phyloP scores from a whole-genome alignment of 2,797 vertebrate genomes.

The Cyprinella venusta region DNA sequence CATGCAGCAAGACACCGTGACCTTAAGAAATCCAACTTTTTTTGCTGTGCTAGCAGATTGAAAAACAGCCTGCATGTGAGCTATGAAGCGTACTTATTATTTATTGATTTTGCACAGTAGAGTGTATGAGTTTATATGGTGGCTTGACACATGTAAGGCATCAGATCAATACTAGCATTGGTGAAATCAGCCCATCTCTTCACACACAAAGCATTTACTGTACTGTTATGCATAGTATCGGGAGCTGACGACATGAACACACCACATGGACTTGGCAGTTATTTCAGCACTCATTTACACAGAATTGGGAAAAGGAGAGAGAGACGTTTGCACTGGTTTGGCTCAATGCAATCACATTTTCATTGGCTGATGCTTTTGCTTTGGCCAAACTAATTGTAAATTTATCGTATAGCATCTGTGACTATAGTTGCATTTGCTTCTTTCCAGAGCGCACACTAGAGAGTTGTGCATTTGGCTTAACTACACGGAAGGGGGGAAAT shows the following conservation, averaged over 20 bases:
- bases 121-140: background rate
- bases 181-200: background rate
- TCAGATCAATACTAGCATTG: background rate
- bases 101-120: conserved; percentile 21
- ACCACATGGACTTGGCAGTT: background rate
- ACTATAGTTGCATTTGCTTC: background rate
- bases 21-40: conserved; percentile 2
- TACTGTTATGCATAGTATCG: background rate
- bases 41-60: background rate
- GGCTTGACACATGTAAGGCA: background rate
- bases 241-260: background rate
- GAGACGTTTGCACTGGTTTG: background rate
- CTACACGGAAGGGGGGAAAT: background rate
- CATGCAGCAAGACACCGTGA: background rate
- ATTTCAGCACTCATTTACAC: background rate
- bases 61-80: background rate
- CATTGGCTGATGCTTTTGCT: conserved; percentile 1
- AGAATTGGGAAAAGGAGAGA: background rate
- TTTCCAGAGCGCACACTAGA: background rate
- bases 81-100: conserved; percentile 6
- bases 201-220: background rate
- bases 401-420: background rate
- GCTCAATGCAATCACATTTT: background rate
- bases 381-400: background rate
- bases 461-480: background rate